A percentile compares a stretch with the other conserved stretches of the same genome.
These are phyloP conservation scores for Pitta sordida DNA, from an alignment of 2,113 vertebrate genomes.

Conservation along the genomic window DNA sequence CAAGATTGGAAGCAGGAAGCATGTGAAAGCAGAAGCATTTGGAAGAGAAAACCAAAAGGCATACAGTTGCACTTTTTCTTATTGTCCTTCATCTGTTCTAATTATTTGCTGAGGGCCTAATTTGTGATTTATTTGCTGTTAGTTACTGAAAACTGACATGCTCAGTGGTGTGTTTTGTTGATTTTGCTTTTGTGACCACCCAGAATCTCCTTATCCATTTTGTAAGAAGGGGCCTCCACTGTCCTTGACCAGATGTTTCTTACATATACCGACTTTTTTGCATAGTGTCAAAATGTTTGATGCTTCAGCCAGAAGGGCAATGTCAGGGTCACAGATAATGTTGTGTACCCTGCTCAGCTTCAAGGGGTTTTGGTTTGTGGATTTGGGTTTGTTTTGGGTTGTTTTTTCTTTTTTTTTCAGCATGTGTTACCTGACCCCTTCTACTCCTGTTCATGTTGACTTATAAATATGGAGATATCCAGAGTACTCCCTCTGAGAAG, in stretches of 20 bases:
- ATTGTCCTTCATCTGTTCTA: background rate
- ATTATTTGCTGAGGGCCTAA: background rate
- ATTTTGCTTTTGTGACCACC: background rate
- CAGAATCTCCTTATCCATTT: background rate
- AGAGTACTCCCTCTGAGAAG: background rate
- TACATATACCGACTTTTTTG: background rate
- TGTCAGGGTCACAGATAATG: constrained; percentile 34
- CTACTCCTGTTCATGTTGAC: background rate
- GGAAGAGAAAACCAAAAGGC: background rate
- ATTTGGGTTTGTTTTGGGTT: background rate
- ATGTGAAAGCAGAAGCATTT: background rate
- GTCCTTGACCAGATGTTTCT: constrained; percentile 43
- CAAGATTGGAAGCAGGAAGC: background rate
- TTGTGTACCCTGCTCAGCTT: constrained; percentile 1
- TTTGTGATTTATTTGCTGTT: background rate
- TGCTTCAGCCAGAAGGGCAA: constrained; percentile 1
- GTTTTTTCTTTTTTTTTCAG: background rate
- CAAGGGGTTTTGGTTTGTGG: background rate
- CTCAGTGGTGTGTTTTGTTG: background rate
- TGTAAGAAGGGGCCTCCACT: background rate
- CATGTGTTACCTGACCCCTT: background rate
- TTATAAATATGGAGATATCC: background rate
- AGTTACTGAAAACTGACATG: background rate
- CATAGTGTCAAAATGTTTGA: constrained; percentile 15
- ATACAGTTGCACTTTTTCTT: background rate